Evolutionary conservation across 2,113 vertebrate species (phyloP), one percentile per base, ranked within the genome.

Genomic region (Mirounga angustirostris): DNA sequence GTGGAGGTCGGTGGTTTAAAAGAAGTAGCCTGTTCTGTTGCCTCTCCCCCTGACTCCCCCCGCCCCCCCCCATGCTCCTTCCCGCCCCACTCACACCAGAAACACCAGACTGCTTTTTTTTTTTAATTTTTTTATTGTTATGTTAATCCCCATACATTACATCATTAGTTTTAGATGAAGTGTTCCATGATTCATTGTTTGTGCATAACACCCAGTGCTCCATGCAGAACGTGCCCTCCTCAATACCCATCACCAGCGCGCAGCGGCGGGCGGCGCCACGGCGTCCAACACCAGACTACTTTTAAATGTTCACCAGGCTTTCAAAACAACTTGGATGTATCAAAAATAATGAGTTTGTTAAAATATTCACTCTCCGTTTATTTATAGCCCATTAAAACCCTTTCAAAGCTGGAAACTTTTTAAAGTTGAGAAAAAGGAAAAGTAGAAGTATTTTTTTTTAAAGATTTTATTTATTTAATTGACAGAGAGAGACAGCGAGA

Each of bases 31-130:
- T 15, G 7, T 7, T 33, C 83, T 5, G 24, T 6, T 22, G 11
- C 5, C 54, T 54, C 40, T 46, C 4, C 73, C 2, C 4, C 2
- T 5, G 19, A 8, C 40, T 21, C 36, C 14, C 0, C 0, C 7
- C 33, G 22, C 28, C 63, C 36, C 36, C 36, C 69, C 46, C 15
- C 22, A 1, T 63, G 13, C 54, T 79, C 36, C 33, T 19, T 52
- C 56, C 74, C 91, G 52, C 5, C 46, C 76, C 33, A 0, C 54
- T 95, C 81, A 90, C 54, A 87, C 5, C 7, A 52, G 7, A 90
- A 86, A 78, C 76, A 86, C 89, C 97, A 89, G 9, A 58, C 63
- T 33, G 56, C 56, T 91, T 88, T 80, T 28, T 40, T n/a, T 40
- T 40, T 40, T 40, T 40, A 40, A 40, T 40, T 40, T 43, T 43